Base-by-base conservation (phyloP, 2,113 vertebrate species). In the Eleginops maclovinus region DNA sequence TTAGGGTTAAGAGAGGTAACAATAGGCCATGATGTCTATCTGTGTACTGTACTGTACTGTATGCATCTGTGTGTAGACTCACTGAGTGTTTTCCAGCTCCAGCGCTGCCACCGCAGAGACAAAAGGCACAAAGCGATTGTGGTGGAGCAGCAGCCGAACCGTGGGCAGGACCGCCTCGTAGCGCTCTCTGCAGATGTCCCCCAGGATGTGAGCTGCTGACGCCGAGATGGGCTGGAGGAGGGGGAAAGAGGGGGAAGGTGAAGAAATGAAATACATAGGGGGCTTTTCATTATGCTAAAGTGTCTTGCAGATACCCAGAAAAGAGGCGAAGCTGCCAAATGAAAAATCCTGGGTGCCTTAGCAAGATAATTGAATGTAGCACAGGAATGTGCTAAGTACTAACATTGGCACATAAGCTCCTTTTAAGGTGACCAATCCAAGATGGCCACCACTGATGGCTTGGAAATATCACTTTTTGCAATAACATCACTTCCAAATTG, bases 41-140 rank as follows among this genome's bases (percentile, higher is more conserved):
- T 60, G 61, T 51, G 9, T 47, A 8, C 31, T 36, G 54, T 28
- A 16, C 46, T 24, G 28, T 21, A 24, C 70, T 50, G 46, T 14
- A 47, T 15, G 11, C 12, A 16, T 22, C 8, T 41, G 47, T 55
- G 36, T 8, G 21, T 61, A 36, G 16, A 95, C 98, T 90, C 95
- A 99, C 98, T 98, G 97, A 46, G 97, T 99, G 88, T 98, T 96
- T 79, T 96, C 97, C 92, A 99, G 94, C 89, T 99, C 98, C 28
- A 99, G 92, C 26, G 95, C 95, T 19, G 96, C 96, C 88, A 99
- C 96, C 36, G 96, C 96, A 67, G 95, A 93, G 81, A 98, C 95
- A 87, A 99, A 99, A 53, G 96, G 96, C 90, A 98, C 96, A 77
- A 99, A 94, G 85, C 97, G 96, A 90, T 96, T 96, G 92, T 98